Evolutionary conservation across 2,113 vertebrate species (phyloP), one percentile per base, ranked within the genome.

Genomic region (Gasterosteus nipponicus): DNA sequence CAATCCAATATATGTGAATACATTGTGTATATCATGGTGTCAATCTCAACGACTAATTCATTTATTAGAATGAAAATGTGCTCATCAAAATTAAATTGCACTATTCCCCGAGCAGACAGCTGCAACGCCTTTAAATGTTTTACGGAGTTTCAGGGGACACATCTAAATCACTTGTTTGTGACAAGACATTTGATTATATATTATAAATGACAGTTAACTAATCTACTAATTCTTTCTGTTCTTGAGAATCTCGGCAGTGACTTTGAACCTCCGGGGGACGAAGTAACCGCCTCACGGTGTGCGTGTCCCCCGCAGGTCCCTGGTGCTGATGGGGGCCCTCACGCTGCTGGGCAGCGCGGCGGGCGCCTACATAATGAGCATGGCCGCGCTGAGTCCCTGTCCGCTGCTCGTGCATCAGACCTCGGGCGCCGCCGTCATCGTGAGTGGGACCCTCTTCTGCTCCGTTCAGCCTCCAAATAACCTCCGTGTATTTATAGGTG

Each of bases 341-440:
- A 91, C 93, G 0, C 10, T 73, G 1, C 1, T 78, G 0, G 95
- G 95, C 33, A 92, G 90, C 10, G 83, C 75, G 0, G 42, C 92
- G 14, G 95, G 90, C 31, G 76, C 83, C 11, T 95, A 92, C 10
- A 93, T 95, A 65, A 89, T 96, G 91, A 10, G 14, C 41, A 88
- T 91, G 87, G 94, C 96, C 0, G 90, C 78, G 18, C 69, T 94
- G 69, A 95, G 95, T 80, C 95, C 95, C 0, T 96, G 95, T 69
- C 94, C 95, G 0, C 78, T 92, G 29, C 80, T 95, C 54, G 90
- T 93, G 1, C 54, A 91, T 2, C 51, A 84, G 0, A 49, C 63
- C 0, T 54, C 88, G 1, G 95, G 94, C 5, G 87, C 31, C 1
- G 58, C 87, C 38, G 26, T 95, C 73, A 94, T 95, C 5, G 95